Evolutionary conservation across 2,113 vertebrate species (phyloP), one percentile per base, ranked within the genome.

Genomic region (Syrmaticus mikado): DNA sequence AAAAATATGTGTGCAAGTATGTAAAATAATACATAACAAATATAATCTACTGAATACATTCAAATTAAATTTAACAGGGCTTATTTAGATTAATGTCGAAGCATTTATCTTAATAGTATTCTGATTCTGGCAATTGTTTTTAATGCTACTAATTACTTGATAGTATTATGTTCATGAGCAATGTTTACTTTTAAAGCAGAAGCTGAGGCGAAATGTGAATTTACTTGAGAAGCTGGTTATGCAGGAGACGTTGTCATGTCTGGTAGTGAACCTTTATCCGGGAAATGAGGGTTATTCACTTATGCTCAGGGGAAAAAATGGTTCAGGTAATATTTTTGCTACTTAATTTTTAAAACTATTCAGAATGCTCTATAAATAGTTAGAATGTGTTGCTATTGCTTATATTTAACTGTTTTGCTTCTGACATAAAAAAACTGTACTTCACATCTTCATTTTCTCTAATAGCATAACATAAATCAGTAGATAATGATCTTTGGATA

Each of bases 231-330:
- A 99, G 97, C 98, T 99, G 93, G 98, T 99, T 90, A 99, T 99
- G 97, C 99, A 99, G 96, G 99, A 99, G 97, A 98, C 99, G 0
- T 97, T 99, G 71, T 99, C 99, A 3, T 99, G 99, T 97, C 98
- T 99, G 85, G 99, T 99, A 89, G 99, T 99, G 96, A 99, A 99
- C 94, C 97, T 99, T 25, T 99, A 99, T 96, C 99, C 99, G 28
- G 99, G 99, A 97, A 99, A 99, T 76, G 99, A 99, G 96, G 99
- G 99, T 89, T 99, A 99, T 94, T 99, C 99, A 32, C 97, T 99
- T 94, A 99, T 99, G 99, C 99, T 99, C 95, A 98, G 99, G 97
- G 99, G 99, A 46, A 99, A 99, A 97, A 99, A 99, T 97, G 99
- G 99, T 92, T 99, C 99, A 95, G 99, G 99, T 99, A 98, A 96